Evolutionary conservation across 37 sponge, comb jelly and placozoan genomes (phyloP).

Genomic region (Chondrilla cf. caribensis): DNA sequence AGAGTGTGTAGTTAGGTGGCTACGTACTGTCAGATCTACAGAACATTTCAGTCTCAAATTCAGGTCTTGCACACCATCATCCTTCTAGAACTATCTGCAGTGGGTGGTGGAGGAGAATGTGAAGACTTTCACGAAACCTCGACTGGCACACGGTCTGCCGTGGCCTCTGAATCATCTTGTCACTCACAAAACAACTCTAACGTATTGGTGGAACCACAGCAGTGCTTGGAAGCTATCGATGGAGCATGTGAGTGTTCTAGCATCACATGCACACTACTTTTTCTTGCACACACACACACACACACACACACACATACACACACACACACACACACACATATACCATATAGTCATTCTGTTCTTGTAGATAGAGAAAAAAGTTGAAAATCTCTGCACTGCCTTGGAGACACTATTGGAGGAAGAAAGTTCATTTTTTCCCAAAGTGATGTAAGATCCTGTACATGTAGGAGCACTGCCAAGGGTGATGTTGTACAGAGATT

Average conservation of each 20-base stretch:
- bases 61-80: no score
- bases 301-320: background rate
- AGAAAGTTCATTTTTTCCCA: background rate
- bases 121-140: background rate
- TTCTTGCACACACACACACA: background rate
- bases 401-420: constrained; percentile 8
- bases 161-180: constrained; percentile 21
- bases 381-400: background rate
- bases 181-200: background rate
- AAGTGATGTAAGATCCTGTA: background rate
- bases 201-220: constrained; percentile 11
- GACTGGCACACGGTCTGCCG: background rate
- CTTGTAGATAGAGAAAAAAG: background rate
- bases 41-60: no score
- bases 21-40: no score
- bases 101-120: constrained; percentile 11
- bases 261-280: background rate
- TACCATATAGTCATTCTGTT: background rate
- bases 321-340: background rate
- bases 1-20: no score
- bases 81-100: constrained; percentile 14
- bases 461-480: no score
- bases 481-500: no score
- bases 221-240: background rate
- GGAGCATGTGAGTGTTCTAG: background rate